These are phyloP conservation scores for Rhinolophus sinicus DNA, from an alignment of 2,113 vertebrate genomes.

Conservation along the genomic window DNA sequence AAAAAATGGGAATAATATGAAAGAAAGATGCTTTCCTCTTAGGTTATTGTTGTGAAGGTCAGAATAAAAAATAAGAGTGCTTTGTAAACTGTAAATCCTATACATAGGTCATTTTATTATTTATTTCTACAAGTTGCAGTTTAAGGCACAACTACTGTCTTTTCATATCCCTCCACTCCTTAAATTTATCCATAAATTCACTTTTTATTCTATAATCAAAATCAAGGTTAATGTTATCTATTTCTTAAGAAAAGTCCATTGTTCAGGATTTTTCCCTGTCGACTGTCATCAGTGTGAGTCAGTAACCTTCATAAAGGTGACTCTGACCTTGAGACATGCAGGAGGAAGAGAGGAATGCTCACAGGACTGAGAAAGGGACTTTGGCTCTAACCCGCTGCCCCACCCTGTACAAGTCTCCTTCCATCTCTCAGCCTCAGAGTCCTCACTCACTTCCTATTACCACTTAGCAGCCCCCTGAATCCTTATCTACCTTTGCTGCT, in stretches of 20 bases:
- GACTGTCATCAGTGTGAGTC: background rate
- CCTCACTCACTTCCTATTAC: background rate
- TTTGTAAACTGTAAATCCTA: background rate
- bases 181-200: background rate
- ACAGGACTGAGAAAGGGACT: background rate
- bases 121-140: background rate
- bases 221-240: background rate
- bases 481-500: background rate
- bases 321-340: background rate
- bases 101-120: background rate
- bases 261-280: background rate
- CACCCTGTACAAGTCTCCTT: background rate
- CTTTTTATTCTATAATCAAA: background rate
- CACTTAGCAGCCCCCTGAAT: background rate
- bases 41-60: background rate
- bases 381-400: background rate
- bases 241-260: background rate
- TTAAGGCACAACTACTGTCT: background rate
- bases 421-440: background rate
- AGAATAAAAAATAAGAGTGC: background rate
- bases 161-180: background rate
- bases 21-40: background rate
- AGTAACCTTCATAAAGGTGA: background rate
- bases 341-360: background rate
- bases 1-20: background rate